Base-by-base conservation (phyloP, 2,113 vertebrate genomes). In the Onychostoma macrolepis region DNA sequence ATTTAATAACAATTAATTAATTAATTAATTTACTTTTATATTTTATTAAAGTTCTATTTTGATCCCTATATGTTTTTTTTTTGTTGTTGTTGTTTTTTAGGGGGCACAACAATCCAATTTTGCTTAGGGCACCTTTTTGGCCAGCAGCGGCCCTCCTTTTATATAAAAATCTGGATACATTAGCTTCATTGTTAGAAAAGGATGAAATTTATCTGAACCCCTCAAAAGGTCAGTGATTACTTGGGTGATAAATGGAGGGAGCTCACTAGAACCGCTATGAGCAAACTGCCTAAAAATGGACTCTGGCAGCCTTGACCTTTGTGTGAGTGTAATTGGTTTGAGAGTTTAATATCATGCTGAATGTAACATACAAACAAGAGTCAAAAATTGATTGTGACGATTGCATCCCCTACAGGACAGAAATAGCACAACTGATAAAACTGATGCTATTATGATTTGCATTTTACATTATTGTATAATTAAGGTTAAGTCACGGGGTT, bases 231-330 rank as follows among this genome's bases (percentile, higher is more conserved):
- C 33, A 41, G 30, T 80, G 53, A 80, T 80, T 80, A 61, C 78
- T 80, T 38, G 78, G 41, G 24, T n/a, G 56, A 80, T 58, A 30
- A 56, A 80, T 80, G 48, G 28, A 80, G 30, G 28, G 4, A 21
- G 48, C 28, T n/a, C 30, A 61, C 53, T 12, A 11, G 33, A 81
- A 63, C 3, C 33, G 61, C 36, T 63, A 26, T 80, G 78, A 61
- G 21, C 33, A 80, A 80, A 81, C 10, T 81, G 79, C 33, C 56
- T 81, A 81, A 81, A 80, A 61, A 81, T 53, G 33, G 33, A 28
- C 56, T 81, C 56, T 63, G 79, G 45, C 75, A 78, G 43, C 1
- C 26, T 19, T 78, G 75, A 53, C 75, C 75, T 78, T 78, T 53
- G 26, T 30, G 45, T 77, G 43, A 77, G n/a, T 77, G 75, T 77